These are phyloP conservation scores for Propsilocerus akamusi DNA, from an alignment of 1,140 invertebrate species.

Conservation along the genomic window DNA sequence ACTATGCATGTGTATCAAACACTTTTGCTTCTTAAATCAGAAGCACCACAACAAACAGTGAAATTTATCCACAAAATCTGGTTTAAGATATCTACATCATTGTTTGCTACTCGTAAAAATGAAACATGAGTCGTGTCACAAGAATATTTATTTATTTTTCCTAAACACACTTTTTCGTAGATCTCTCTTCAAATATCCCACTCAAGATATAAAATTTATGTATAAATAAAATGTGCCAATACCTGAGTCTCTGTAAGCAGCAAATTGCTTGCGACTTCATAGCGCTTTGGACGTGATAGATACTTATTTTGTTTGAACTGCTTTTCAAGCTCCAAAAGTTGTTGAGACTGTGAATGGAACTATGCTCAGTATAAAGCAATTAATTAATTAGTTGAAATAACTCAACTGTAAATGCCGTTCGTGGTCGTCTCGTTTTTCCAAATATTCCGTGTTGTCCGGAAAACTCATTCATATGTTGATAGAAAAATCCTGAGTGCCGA, in stretches of 20 bases:
- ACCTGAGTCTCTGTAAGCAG: slow-evolving; percentile 97
- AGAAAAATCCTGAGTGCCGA: too few relatives aligned
- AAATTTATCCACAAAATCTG: not conserved
- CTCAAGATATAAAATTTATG: too few relatives aligned
- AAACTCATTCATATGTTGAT: not conserved
- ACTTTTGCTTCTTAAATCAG: not conserved
- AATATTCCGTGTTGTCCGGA: slow-evolving; percentile 59
- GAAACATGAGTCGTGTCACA: not conserved
- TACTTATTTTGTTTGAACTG: slow-evolving; percentile 99
- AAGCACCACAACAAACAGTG: not conserved
- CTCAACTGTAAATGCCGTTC: slow-evolving; percentile 78
- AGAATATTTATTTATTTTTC: not conserved
- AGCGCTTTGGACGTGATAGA: slow-evolving; percentile 91
- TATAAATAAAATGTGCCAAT: not conserved
- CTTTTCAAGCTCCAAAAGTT: slow-evolving; percentile 91
- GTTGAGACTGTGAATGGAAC: slow-evolving; percentile 44
- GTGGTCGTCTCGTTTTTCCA: slow-evolving; percentile 85
- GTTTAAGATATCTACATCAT: not conserved
- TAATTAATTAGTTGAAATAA: not conserved
- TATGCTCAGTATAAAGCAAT: not conserved
- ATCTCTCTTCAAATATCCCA: too few relatives aligned
- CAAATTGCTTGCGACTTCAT: slow-evolving; percentile 93
- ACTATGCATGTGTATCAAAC: not conserved
- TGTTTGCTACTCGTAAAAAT: not conserved
- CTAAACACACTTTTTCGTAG: too few relatives aligned